Conservation (phyloP, 1,140 invertebrate species). For the Thaumatotibia leucotreta region DNA sequence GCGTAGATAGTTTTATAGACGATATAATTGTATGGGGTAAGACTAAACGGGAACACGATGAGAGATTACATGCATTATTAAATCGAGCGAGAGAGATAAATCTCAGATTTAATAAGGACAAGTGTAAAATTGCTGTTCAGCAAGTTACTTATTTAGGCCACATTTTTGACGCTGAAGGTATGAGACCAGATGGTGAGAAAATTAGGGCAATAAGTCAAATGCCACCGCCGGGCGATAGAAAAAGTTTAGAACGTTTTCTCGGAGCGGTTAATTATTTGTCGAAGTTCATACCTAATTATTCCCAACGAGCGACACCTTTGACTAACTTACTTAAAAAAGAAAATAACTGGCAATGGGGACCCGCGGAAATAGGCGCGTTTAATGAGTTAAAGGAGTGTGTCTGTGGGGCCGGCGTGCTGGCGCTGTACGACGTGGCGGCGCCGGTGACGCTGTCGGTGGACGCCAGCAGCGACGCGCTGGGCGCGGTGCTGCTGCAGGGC, state of each 20-base stretch:
- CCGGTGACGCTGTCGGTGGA: neutral
- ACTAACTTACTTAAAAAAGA: neutral
- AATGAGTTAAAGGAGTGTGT: neutral
- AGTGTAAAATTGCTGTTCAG: neutral
- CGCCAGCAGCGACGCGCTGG: no score
- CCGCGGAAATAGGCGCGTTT: neutral
- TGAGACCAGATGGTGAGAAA: neutral
- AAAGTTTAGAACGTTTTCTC: neutral
- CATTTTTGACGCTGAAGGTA: neutral
- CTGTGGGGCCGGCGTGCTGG: neutral
- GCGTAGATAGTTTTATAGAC: conserved; percentile 39
- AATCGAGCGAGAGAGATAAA: neutral
- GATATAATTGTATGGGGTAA: conserved; percentile 42
- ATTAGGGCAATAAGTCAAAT: neutral
- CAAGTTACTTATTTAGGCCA: neutral
- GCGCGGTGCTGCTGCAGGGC: no score
- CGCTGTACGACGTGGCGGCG: neutral
- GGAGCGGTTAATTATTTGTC: neutral
- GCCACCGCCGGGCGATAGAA: neutral
- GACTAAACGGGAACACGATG: conserved; percentile 36
- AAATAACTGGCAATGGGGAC: neutral
- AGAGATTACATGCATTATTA: neutral
- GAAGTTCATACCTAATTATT: neutral
- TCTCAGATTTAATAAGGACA: neutral
- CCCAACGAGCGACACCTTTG: neutral